These are phyloP conservation scores for Cromileptes altivelis DNA, from an alignment of 2,113 vertebrate species.

Conservation along the genomic window DNA sequence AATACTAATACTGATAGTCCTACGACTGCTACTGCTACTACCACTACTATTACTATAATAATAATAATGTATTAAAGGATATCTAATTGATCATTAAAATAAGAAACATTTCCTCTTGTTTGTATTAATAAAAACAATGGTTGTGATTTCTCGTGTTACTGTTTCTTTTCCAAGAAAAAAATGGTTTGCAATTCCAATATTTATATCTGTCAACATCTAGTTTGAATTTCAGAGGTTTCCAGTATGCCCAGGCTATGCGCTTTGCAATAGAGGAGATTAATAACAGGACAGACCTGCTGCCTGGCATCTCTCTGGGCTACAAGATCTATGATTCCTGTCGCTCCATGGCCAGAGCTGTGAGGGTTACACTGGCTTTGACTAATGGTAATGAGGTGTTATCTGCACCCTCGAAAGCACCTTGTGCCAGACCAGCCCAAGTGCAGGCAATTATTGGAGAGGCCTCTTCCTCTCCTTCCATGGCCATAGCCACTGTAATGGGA, in stretches of 20 bases:
- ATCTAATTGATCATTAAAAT: too few relatives aligned
- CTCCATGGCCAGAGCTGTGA: conserved; percentile 71
- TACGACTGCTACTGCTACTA: too few relatives aligned
- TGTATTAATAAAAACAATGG: too few relatives aligned
- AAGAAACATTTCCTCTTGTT: too few relatives aligned
- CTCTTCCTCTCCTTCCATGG: conserved; percentile 76
- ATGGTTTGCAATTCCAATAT: background rate
- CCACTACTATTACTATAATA: too few relatives aligned
- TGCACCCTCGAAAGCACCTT: conserved; percentile 26
- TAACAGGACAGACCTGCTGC: conserved; percentile 79
- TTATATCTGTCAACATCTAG: background rate
- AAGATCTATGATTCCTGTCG: conserved; percentile 81
- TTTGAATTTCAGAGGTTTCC: conserved; percentile 76
- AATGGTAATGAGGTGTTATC: conserved; percentile 65
- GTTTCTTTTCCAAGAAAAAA: too few relatives aligned
- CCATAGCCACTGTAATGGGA: conserved; percentile 77
- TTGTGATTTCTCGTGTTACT: too few relatives aligned
- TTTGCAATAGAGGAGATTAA: conserved; percentile 85
- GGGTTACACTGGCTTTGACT: conserved; percentile 71
- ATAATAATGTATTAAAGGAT: too few relatives aligned
- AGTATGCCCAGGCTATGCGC: conserved; percentile 80
- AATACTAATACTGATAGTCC: too few relatives aligned
- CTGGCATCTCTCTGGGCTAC: conserved; percentile 79
- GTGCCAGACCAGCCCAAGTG: conserved; percentile 70
- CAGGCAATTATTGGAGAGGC: conserved; percentile 81